Percentiles rank a stretch among this genome's conserved stretches.
These are phyloP conservation scores for Cephonodes hylas DNA, from an alignment of 2,888 invertebrate genomes.

Conservation along the genomic window DNA sequence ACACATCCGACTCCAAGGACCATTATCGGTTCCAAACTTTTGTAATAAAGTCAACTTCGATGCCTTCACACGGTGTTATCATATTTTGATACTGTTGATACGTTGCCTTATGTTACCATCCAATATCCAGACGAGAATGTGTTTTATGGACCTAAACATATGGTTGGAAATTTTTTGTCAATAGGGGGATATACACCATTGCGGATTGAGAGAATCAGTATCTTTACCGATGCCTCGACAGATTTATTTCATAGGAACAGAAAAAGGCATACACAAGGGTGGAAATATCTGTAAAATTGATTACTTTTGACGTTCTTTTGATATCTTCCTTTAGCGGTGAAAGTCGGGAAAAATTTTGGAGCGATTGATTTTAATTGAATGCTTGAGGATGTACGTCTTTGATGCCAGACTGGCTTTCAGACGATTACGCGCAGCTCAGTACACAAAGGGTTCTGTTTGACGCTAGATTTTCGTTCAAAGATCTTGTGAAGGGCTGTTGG, in stretches of 20 bases:
- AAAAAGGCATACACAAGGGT: slow-evolving; percentile 55
- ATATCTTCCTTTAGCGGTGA: slow-evolving; percentile 48
- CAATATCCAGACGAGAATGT: slow-evolving; percentile 15
- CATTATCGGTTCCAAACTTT: slow-evolving; percentile 21
- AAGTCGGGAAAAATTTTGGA: slow-evolving; percentile 36
- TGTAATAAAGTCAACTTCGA: slow-evolving; percentile 71
- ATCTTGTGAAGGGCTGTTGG: neutral
- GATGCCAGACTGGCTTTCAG: slow-evolving; percentile 46
- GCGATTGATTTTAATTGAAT: slow-evolving; percentile 75
- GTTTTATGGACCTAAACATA: neutral
- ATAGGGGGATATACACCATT: slow-evolving; percentile 21
- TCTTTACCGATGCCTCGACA: slow-evolving; percentile 49
- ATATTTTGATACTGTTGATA: slow-evolving; percentile 45
- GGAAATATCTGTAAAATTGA: slow-evolving; percentile 77
- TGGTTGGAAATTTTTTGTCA: slow-evolving; percentile 18
- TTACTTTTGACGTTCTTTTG: slow-evolving; percentile 75
- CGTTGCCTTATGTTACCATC: neutral
- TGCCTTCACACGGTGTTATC: slow-evolving; percentile 70
- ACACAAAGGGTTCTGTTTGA: slow-evolving; percentile 45
- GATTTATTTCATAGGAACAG: slow-evolving; percentile 67
- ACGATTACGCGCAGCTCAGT: slow-evolving; percentile 54
- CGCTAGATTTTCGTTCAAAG: neutral
- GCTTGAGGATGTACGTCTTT: slow-evolving; percentile 49
- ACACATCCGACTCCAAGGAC: slow-evolving; percentile 11
- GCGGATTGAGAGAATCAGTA: slow-evolving; percentile 13